Conservation (phyloP, 2,888 invertebrate genomes). For the Tinea pellionella region DNA sequence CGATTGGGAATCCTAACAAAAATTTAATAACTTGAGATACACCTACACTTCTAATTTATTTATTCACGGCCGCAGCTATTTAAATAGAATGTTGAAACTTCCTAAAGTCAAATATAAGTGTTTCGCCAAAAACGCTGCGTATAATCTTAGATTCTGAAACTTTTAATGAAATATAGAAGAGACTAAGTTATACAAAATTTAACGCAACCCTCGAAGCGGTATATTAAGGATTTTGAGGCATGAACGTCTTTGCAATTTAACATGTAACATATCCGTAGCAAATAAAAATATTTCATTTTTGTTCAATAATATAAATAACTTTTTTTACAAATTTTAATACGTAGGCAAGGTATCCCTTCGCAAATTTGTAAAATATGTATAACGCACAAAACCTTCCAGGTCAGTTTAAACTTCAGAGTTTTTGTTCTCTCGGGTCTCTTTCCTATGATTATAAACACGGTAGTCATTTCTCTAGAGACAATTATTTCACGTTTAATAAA, state of each 20-base stretch:
- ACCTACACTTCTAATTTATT: not conserved
- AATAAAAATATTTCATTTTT: too few species aligned
- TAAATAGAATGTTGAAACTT: not conserved
- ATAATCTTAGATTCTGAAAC: conserved; percentile 20
- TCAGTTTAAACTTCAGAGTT: not conserved
- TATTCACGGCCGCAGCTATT: not conserved
- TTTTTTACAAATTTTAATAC: too few species aligned
- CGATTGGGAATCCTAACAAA: not conserved
- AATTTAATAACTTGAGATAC: not conserved
- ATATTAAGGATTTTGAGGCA: conserved; percentile 22
- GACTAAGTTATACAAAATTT: conserved; percentile 32
- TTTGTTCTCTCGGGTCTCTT: not conserved
- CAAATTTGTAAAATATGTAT: too few species aligned
- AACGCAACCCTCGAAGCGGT: conserved; percentile 26
- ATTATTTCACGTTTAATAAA: not conserved
- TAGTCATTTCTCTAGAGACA: not conserved
- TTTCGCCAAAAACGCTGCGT: not conserved
- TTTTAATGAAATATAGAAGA: conserved; percentile 40
- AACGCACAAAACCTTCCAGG: not conserved
- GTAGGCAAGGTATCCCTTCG: too few species aligned
- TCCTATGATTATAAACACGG: not conserved
- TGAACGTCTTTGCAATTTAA: conserved; percentile 7
- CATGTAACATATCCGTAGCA: not conserved
- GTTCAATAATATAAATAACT: too few species aligned
- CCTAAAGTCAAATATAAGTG: not conserved